Percentiles rank a stretch among this genome's conserved stretches.
Evolutionary conservation across 2,888 invertebrate genomes (phyloP).

Genomic region (Eupeodes latifasciatus): DNA sequence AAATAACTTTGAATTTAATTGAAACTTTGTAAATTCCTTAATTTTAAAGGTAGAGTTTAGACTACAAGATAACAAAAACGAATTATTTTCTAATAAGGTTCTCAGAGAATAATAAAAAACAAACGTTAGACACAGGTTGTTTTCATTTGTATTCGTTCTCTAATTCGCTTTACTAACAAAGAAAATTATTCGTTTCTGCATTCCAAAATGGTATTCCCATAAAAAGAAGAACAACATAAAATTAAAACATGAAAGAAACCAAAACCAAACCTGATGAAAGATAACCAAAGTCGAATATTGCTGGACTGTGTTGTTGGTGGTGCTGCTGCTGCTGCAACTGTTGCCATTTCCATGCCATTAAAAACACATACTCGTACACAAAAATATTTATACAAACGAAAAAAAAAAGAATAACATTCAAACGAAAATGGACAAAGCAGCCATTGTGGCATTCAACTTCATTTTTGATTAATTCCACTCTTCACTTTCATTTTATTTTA

Average conservation of each 20-base stretch:
- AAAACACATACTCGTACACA: constrained; percentile 14
- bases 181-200: constrained; percentile 38
- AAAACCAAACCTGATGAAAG: constrained; percentile 43
- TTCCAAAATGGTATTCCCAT: background rate
- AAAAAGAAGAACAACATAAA: background rate
- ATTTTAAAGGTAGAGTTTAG: too few species aligned
- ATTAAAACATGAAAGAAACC: constrained; percentile 14
- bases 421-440: constrained; percentile 66
- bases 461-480: constrained; percentile 67
- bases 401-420: constrained; percentile 10
- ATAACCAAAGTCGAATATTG: constrained; percentile 43
- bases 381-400: background rate
- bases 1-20: too few species aligned
- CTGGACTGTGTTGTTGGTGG: background rate
- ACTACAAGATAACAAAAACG: too few species aligned
- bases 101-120: background rate
- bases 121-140: background rate
- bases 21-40: too few species aligned
- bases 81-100: background rate
- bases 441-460: constrained; percentile 75
- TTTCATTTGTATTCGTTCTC: background rate
- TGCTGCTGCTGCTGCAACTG: constrained; percentile 28
- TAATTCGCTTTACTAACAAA: constrained; percentile 27
- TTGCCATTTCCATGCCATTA: constrained; percentile 45
- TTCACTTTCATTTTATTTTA: constrained; percentile 5